Conservation (phyloP, 2,113 vertebrate genomes). For the Poeciliopsis turrubarensis region DNA sequence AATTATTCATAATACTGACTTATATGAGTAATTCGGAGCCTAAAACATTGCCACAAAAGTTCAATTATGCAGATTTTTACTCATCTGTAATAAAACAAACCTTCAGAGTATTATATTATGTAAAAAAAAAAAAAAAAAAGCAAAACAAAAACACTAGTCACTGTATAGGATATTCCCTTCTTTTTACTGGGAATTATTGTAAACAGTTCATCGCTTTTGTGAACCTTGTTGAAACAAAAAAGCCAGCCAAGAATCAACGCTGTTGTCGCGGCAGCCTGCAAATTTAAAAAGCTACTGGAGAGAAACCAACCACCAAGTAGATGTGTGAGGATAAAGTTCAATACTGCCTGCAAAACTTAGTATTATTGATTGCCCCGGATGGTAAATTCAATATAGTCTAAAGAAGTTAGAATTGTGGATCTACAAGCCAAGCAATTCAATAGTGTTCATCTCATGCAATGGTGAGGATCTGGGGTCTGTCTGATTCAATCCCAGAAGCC, state of each 20-base stretch:
- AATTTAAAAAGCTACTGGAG: conserved; percentile 73
- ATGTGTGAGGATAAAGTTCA: conserved; percentile 78
- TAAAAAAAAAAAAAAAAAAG: not conserved
- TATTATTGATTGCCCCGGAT: conserved; percentile 81
- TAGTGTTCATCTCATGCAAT: conserved; percentile 79
- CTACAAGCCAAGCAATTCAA: conserved; percentile 84
- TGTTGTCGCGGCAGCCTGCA: conserved; percentile 70
- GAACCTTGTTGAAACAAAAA: conserved; percentile 60
- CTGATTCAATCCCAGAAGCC: conserved; percentile 80
- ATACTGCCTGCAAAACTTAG: conserved; percentile 83
- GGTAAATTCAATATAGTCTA: conserved; percentile 85
- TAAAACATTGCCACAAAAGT: conserved; percentile 24
- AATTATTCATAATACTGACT: conserved; percentile 42
- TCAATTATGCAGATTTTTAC: conserved; percentile 19
- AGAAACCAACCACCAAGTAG: conserved; percentile 71
- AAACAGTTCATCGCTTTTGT: conserved; percentile 48
- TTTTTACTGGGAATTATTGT: conserved; percentile 46
- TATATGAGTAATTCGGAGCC: conserved; percentile 39
- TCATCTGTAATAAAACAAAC: conserved; percentile 43
- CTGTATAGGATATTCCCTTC: conserved; percentile 29
- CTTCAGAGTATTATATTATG: conserved; percentile 26
- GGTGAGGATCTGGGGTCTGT: conserved; percentile 80
- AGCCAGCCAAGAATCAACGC: conserved; percentile 61
- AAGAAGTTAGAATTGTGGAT: conserved; percentile 83
- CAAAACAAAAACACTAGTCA: conserved; percentile 25